Conservation (phyloP, 2,888 invertebrate genomes). For the Spisula subtruncata region DNA sequence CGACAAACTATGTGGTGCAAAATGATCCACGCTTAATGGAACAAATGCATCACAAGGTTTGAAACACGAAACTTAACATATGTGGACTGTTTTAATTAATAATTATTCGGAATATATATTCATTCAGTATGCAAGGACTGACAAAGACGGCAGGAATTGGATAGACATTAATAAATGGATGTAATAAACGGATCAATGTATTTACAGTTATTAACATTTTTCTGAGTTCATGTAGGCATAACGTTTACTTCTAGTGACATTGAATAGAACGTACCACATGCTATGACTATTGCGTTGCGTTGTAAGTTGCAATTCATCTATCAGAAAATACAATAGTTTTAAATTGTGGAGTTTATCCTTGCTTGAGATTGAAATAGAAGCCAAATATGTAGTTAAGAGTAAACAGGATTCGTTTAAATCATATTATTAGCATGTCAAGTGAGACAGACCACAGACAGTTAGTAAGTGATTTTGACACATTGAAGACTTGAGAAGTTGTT, state of each 20-base stretch:
- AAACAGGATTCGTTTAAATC: not conserved
- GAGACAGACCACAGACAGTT: conserved; percentile 10
- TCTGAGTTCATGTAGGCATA: not conserved
- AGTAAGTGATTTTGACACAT: conserved; percentile 25
- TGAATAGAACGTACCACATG: not conserved
- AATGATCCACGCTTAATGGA: not conserved
- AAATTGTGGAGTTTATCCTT: too few species aligned
- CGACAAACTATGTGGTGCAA: not conserved
- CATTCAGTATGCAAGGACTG: not conserved
- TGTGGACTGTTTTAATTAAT: conserved; percentile 2
- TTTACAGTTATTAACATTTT: not conserved
- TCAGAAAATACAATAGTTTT: not conserved
- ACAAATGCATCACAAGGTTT: not conserved
- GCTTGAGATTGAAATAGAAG: not conserved
- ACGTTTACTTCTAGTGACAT: not conserved
- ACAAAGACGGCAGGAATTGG: conserved; percentile 15
- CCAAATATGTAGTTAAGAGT: not conserved
- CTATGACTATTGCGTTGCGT: not conserved
- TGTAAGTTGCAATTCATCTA: not conserved
- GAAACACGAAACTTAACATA: conserved; percentile 8
- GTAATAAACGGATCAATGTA: not conserved
- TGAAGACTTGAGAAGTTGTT: conserved; percentile 25
- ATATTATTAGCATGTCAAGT: conserved; percentile 13
- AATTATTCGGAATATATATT: not conserved
- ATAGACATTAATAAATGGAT: not conserved